These are phyloP conservation scores for Bombus soroeensis DNA, from an alignment of 1,140 invertebrate species.

Conservation along the genomic window DNA sequence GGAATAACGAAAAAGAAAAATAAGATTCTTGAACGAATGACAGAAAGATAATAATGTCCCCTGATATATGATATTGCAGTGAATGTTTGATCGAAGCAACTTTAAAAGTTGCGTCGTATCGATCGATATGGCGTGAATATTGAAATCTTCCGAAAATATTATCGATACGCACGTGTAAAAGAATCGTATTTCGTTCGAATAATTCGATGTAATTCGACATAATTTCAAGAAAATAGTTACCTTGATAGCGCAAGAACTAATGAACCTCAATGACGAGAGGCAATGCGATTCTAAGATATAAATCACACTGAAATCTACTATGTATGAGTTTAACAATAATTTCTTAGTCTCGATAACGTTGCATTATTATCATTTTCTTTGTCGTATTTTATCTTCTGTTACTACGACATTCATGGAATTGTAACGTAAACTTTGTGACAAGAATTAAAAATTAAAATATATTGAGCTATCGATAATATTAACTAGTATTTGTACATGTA, in stretches of 20 bases:
- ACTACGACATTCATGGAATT: background rate
- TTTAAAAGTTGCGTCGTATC: background rate
- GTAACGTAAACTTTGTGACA: background rate
- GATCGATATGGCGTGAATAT: too few species aligned
- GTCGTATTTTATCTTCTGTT: background rate
- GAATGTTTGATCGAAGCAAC: background rate
- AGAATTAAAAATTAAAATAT: background rate
- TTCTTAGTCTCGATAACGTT: background rate
- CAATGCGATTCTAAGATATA: too few species aligned
- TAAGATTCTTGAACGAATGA: background rate
- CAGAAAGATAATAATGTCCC: background rate
- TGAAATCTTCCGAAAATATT: background rate
- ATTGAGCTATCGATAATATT: background rate
- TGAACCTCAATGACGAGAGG: background rate
- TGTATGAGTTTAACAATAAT: background rate
- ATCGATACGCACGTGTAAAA: background rate
- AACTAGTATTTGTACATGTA: background rate
- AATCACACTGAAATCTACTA: background rate
- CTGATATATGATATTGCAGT: slow-evolving; percentile 8
- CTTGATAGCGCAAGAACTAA: background rate
- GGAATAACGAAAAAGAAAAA: background rate
- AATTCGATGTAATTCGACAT: background rate
- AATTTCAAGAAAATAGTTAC: background rate
- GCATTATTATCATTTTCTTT: background rate
- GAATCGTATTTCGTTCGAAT: slow-evolving; percentile 8